Conservation (phyloP, 2,888 invertebrate genomes). For the Plagodis dolabraria region DNA sequence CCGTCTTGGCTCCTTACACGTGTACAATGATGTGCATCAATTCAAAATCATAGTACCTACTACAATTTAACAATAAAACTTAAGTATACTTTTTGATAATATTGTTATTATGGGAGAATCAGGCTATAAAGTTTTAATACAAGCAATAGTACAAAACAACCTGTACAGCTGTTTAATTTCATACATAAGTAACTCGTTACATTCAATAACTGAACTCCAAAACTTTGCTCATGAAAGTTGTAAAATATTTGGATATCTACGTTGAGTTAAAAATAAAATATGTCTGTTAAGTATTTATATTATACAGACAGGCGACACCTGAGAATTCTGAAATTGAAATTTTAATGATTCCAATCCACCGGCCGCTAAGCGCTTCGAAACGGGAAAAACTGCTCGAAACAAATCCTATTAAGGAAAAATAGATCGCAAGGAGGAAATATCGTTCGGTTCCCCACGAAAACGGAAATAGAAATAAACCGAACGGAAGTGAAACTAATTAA, state of each 20-base stretch:
- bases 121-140: too few relatives aligned
- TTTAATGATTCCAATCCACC: constrained; percentile 64
- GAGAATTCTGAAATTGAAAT: constrained; percentile 56
- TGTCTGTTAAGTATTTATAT: constrained; percentile 29
- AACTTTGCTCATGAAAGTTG: neutral
- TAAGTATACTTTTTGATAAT: too few relatives aligned
- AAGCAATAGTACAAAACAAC: too few relatives aligned
- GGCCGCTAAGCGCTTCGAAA: constrained; percentile 47
- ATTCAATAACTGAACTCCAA: constrained; percentile 4
- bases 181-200: neutral
- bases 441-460: constrained; percentile 69
- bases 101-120: too few relatives aligned
- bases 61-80: too few relatives aligned
- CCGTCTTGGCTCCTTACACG: too few relatives aligned
- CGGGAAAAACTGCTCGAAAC: constrained; percentile 64
- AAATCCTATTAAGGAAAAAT: constrained; percentile 80
- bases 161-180: too few relatives aligned
- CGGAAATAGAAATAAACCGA: constrained; percentile 82
- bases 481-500: constrained; percentile 84
- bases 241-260: constrained; percentile 12
- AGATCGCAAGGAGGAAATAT: constrained; percentile 73
- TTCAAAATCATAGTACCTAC: too few relatives aligned
- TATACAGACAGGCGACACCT: constrained; percentile 42
- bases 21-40: too few relatives aligned
- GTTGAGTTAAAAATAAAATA: constrained; percentile 19